A percentile compares a stretch with the other conserved stretches of the same genome.
Conservation (phyloP, 2,113 vertebrate species). For the Orcinus orca region DNA sequence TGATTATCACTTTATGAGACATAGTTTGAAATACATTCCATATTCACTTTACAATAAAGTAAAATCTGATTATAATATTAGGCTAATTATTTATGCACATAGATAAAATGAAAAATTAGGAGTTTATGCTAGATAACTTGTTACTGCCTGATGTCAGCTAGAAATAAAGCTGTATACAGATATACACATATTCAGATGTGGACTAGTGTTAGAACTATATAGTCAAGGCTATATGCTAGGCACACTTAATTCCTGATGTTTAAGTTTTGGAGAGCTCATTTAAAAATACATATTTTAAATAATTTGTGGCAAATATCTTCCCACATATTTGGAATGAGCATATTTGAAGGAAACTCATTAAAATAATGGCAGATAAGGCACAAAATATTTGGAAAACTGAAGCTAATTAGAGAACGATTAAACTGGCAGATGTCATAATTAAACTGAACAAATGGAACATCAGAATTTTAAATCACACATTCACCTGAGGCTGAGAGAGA, state of each 20-base stretch:
- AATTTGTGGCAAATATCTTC: background rate
- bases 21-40: background rate
- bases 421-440: background rate
- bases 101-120: constrained; percentile 22
- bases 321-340: background rate
- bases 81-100: background rate
- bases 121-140: background rate
- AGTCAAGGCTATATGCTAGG: background rate
- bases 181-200: background rate
- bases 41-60: background rate
- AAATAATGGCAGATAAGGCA: background rate
- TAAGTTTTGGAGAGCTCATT: background rate
- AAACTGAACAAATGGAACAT: background rate
- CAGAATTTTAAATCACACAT: background rate
- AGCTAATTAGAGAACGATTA: background rate
- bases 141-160: background rate
- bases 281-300: background rate
- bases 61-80: background rate
- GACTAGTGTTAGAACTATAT: background rate
- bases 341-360: background rate
- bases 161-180: background rate
- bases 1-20: background rate
- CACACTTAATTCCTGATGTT: background rate
- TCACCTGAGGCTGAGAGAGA: background rate
- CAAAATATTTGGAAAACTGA: constrained; percentile 24